Percentiles rank a stretch among this genome's conserved stretches.
Evolutionary conservation across 2,113 vertebrate genomes (phyloP).

Genomic region (Hippocampus comes): DNA sequence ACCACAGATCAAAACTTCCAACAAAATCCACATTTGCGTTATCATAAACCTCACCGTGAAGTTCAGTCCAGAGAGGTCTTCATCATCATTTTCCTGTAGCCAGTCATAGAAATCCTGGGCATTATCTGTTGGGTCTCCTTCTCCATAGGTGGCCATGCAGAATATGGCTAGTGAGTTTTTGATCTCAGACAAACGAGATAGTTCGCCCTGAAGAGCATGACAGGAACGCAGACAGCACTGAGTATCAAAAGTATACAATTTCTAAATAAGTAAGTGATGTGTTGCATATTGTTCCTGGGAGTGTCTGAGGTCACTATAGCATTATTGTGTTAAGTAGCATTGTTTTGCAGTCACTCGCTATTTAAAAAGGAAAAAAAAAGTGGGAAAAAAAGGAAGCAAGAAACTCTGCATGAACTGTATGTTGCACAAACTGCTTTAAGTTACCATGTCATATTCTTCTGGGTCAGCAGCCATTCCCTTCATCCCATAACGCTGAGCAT

Average conservation of each 20-base stretch:
- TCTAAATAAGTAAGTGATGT: background rate
- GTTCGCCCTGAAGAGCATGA: slow-evolving; percentile 74
- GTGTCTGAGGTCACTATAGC: background rate
- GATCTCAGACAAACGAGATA: slow-evolving; percentile 84
- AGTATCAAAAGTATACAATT: background rate
- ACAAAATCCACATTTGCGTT: background rate
- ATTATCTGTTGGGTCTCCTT: slow-evolving; percentile 95
- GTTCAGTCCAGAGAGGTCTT: slow-evolving; percentile 82
- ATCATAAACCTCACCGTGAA: slow-evolving; percentile 79
- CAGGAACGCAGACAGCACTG: background rate
- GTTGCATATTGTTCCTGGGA: background rate
- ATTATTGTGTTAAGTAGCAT: background rate
- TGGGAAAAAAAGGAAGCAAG: background rate
- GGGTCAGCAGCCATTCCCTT: slow-evolving; percentile 93
- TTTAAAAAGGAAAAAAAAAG: background rate
- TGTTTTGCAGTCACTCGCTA: background rate
- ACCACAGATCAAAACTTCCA: background rate
- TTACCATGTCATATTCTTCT: slow-evolving; percentile 95
- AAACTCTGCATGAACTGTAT: background rate
- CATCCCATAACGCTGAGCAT: slow-evolving; percentile 93
- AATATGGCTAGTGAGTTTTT: slow-evolving; percentile 90
- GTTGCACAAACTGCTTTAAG: background rate
- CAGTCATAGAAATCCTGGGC: slow-evolving; percentile 98
- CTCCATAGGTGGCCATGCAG: slow-evolving; percentile 96
- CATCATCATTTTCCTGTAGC: slow-evolving; percentile 84